phyloP scores from a whole-genome alignment of 2,113 vertebrate species.

The Numida meleagris region DNA sequence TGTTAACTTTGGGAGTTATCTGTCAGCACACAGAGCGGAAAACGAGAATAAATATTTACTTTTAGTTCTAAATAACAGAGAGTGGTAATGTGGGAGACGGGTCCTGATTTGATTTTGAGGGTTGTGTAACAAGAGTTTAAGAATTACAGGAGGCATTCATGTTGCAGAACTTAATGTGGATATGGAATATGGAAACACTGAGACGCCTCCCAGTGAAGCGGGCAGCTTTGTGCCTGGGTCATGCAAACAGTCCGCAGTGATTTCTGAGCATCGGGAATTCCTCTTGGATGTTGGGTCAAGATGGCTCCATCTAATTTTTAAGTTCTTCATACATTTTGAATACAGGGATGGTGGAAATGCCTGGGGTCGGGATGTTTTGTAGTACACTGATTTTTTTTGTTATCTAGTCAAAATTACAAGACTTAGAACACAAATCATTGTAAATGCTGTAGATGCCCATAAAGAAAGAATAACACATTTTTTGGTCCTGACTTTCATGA shows the following conservation, averaged over 20 bases:
- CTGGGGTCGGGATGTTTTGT: not conserved
- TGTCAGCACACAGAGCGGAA: slow-evolving; percentile 27
- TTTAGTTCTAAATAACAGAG: slow-evolving; percentile 47
- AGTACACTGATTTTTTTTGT: not conserved
- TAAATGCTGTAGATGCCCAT: not conserved
- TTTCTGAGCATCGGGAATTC: not conserved
- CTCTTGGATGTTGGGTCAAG: not conserved
- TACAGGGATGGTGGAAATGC: not conserved
- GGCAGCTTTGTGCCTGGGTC: not conserved
- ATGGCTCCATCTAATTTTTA: not conserved
- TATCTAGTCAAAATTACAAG: not conserved
- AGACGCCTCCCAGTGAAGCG: not conserved
- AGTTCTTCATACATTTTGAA: not conserved
- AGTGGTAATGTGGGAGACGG: not conserved
- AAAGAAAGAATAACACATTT: not conserved
- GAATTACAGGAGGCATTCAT: not conserved
- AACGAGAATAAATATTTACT: slow-evolving; percentile 65
- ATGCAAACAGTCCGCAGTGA: not conserved
- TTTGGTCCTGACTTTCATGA: not conserved
- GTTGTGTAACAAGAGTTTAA: not conserved
- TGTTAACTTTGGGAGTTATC: slow-evolving; percentile 40
- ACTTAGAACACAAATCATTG: not conserved
- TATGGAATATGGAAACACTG: not conserved
- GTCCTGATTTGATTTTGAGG: not conserved
- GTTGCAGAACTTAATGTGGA: not conserved